Evolutionary conservation across 2,113 vertebrate species (phyloP).

Genomic region (Pseudorhombus dupliciocellatus): DNA sequence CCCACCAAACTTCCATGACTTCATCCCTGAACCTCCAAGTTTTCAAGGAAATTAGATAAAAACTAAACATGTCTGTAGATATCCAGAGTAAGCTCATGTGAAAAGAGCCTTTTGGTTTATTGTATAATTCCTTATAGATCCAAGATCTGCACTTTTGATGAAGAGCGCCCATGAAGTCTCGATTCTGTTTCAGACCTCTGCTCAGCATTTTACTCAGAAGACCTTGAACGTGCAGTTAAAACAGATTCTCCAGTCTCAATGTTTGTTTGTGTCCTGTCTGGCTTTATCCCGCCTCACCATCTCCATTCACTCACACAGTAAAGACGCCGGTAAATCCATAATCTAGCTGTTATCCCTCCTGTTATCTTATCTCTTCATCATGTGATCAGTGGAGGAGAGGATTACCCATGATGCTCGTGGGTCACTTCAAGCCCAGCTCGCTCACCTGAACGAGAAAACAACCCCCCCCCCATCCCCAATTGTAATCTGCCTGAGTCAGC

Average conservation of each 20-base stretch:
- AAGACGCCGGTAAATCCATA: constrained; percentile 10
- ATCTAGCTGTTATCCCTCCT: constrained; percentile 25
- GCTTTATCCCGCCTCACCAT: constrained; percentile 11
- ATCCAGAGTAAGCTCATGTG: background rate
- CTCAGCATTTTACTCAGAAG: background rate
- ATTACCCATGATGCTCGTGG: constrained; percentile 14
- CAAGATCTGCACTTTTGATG: too few species aligned
- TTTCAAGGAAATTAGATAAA: background rate
- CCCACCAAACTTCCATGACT: too few species aligned
- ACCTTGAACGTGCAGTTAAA: constrained; percentile 4
- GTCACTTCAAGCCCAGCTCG: background rate
- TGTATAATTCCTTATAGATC: background rate
- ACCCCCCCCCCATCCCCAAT: background rate
- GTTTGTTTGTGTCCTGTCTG: background rate
- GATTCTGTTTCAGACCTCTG: background rate
- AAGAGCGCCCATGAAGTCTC: background rate
- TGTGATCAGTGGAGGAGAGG: constrained; percentile 21
- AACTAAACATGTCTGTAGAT: background rate
- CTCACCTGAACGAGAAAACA: background rate
- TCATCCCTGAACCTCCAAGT: too few species aligned
- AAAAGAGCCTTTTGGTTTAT: background rate
- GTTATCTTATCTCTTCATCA: constrained; percentile 34
- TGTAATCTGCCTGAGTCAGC: constrained; percentile 15
- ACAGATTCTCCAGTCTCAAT: background rate
- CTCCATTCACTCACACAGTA: constrained; percentile 23